phyloP scores from a whole-genome alignment of 30 jellyfish, hydroid and myxozoan genomes.

The Sanderia malayensis region DNA sequence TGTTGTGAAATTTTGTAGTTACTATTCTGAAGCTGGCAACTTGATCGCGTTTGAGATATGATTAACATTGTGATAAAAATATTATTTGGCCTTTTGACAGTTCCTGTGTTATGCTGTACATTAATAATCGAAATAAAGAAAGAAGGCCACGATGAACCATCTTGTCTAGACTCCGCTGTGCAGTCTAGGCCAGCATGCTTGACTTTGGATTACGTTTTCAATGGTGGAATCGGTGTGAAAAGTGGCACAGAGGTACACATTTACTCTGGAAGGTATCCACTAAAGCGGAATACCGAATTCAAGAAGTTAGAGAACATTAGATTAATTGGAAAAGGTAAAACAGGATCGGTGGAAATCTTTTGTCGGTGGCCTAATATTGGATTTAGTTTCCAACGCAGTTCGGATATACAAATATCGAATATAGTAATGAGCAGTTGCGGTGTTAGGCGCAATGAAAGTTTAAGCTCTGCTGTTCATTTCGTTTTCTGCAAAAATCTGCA shows the following conservation, averaged over 20 bases:
- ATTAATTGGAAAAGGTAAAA: slow-evolving; percentile 24
- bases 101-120: neutral
- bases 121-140: slow-evolving; percentile 10
- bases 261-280: slow-evolving; percentile 19
- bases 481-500: slow-evolving; percentile 32
- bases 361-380: slow-evolving; percentile 46
- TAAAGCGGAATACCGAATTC: slow-evolving; percentile 21
- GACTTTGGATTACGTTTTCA: slow-evolving; percentile 55
- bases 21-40: too few species aligned
- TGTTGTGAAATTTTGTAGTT: too few species aligned
- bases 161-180: slow-evolving; percentile 18
- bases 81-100: too few species aligned
- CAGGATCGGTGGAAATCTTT: slow-evolving; percentile 2
- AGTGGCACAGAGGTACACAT: slow-evolving; percentile 31
- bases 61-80: too few species aligned
- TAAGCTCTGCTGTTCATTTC: slow-evolving; percentile 35
- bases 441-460: neutral
- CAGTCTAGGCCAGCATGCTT: slow-evolving; percentile 48
- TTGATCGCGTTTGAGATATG: too few species aligned
- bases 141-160: slow-evolving; percentile 36
- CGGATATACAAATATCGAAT: slow-evolving; percentile 14
- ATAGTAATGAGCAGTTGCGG: slow-evolving; percentile 39
- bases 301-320: slow-evolving; percentile 13
- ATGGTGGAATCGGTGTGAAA: slow-evolving; percentile 27
- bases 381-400: slow-evolving; percentile 32